These are phyloP conservation scores for Calliphora vomitoria DNA, from an alignment of 2,888 invertebrate genomes.

Conservation along the genomic window DNA sequence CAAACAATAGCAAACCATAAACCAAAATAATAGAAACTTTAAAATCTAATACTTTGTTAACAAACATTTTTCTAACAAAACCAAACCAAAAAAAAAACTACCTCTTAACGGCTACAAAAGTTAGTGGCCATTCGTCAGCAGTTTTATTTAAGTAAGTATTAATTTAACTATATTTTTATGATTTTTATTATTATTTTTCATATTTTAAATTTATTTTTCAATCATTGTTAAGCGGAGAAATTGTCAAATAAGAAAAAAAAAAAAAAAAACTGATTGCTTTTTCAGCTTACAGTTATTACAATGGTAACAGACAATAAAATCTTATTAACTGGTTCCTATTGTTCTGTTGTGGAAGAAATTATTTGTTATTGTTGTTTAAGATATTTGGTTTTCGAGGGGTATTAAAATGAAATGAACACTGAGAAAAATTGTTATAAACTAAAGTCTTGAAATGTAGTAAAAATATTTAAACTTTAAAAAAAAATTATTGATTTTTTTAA, in stretches of 20 bases:
- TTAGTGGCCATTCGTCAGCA: conserved; percentile 58
- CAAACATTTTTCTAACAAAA: neutral
- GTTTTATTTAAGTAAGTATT: conserved; percentile 11
- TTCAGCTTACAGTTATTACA: neutral
- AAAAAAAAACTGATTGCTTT: conserved; percentile 15
- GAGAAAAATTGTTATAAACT: neutral
- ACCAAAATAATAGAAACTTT: conserved; percentile 13
- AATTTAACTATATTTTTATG: conserved; percentile 16
- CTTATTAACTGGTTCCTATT: conserved; percentile 62
- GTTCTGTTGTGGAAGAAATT: conserved; percentile 1
- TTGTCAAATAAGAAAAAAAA: conserved; percentile 31
- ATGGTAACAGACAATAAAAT: conserved; percentile 49
- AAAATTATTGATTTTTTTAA: neutral
- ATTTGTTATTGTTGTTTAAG: neutral
- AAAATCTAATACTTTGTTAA: neutral
- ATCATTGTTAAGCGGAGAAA: conserved; percentile 39
- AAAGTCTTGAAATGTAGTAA: no score
- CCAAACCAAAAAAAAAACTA: conserved; percentile 5
- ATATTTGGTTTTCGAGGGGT: neutral
- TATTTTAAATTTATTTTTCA: conserved; percentile 15
- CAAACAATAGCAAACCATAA: conserved; percentile 5
- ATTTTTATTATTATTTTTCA: conserved; percentile 22
- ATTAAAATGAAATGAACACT: neutral
- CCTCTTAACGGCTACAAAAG: conserved; percentile 57
- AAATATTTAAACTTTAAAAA: no score